Evolutionary conservation across 1,140 invertebrate genomes (phyloP).

Genomic region (Camponotus pennsylvanicus): DNA sequence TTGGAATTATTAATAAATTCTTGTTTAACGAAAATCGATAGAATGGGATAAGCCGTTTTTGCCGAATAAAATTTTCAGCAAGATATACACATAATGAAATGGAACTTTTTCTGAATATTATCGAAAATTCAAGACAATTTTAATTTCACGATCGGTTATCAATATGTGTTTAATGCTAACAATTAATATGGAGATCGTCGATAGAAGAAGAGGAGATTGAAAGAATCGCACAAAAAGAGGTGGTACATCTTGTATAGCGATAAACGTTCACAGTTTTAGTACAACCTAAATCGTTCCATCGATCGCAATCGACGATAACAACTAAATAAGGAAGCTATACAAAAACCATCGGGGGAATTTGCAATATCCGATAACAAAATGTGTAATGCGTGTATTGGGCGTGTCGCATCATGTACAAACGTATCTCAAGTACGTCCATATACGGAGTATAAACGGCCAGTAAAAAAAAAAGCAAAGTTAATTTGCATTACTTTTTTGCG

Average conservation of each 20-base stretch:
- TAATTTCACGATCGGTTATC: no score
- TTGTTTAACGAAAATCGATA: background rate
- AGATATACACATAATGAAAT: background rate
- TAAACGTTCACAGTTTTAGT: background rate
- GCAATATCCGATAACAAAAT: conserved; percentile 59
- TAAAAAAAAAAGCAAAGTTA: conserved; percentile 44
- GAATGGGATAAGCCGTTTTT: background rate
- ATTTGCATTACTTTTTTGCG: conserved; percentile 73
- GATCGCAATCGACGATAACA: conserved; percentile 41
- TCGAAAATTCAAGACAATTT: background rate
- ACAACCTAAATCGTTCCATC: conserved; percentile 63
- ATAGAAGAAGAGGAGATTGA: no score
- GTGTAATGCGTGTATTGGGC: conserved; percentile 44
- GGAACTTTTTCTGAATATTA: background rate
- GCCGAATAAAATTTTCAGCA: background rate
- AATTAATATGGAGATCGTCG: no score
- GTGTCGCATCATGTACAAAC: conserved; percentile 55
- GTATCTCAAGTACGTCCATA: background rate
- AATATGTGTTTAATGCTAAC: no score
- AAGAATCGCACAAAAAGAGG: background rate
- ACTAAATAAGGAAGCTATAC: conserved; percentile 44
- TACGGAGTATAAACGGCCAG: background rate
- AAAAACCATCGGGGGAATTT: conserved; percentile 47
- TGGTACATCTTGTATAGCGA: background rate
- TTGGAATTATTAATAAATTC: background rate